Conservation (phyloP, 1,140 invertebrate species). For the Venturia canescens region DNA sequence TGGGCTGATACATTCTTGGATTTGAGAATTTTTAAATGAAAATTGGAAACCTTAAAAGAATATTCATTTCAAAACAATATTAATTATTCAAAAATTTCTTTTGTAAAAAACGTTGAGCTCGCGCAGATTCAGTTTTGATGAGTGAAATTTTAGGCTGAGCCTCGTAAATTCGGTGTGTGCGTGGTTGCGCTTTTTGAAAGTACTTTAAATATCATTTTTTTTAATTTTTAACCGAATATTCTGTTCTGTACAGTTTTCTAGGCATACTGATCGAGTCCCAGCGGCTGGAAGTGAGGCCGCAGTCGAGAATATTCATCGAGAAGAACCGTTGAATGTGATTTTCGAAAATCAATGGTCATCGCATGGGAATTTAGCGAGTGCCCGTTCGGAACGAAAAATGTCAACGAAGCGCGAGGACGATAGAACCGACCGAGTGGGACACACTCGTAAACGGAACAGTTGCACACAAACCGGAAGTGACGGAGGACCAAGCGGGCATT, state of each 20-base stretch:
- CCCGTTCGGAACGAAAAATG: conserved; percentile 48
- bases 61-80: too few relatives aligned
- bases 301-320: not conserved
- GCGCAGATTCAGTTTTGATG: too few relatives aligned
- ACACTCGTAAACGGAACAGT: conserved; percentile 68
- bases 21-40: too few relatives aligned
- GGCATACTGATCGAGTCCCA: not conserved
- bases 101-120: too few relatives aligned
- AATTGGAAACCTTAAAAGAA: too few relatives aligned
- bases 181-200: too few relatives aligned
- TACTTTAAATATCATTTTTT: not conserved
- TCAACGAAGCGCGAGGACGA: not conserved
- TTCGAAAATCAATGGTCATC: conserved; percentile 72
- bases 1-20: too few relatives aligned
- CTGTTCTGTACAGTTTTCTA: not conserved
- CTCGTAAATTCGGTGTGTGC: too few relatives aligned
- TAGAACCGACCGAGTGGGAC: conserved; percentile 49
- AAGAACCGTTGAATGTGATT: conserved; percentile 34
- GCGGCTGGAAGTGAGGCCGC: not conserved
- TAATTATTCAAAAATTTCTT: too few relatives aligned
- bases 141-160: too few relatives aligned
- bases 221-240: too few relatives aligned
- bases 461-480: conserved; percentile 67
- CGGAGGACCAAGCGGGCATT: conserved; percentile 56
- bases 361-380: conserved; percentile 69